Evolutionary conservation across 92 coral and sea anemone genomes (phyloP).

Genomic region (Pocillopora grandis): DNA sequence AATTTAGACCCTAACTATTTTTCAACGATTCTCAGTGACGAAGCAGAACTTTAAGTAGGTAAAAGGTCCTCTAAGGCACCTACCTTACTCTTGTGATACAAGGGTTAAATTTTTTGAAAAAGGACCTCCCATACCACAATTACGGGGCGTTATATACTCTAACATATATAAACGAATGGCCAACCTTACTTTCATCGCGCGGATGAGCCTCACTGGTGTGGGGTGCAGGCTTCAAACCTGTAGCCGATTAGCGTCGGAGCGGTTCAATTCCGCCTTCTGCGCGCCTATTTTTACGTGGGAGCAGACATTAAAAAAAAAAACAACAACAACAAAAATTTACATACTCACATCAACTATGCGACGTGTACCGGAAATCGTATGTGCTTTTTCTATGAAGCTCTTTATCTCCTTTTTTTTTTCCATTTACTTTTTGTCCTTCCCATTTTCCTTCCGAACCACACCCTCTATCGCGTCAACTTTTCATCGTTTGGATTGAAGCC

Average conservation of each 20-base stretch:
- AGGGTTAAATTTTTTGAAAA: neutral
- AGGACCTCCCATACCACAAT: neutral
- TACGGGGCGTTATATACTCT: neutral
- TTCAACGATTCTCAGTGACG: neutral
- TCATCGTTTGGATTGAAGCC: too few relatives aligned
- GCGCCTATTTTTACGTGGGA: constrained; percentile 38
- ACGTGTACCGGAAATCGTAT: too few relatives aligned
- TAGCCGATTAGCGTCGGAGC: constrained; percentile 99
- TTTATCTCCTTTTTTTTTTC: too few relatives aligned
- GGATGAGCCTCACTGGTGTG: constrained; percentile 99
- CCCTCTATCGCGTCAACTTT: too few relatives aligned
- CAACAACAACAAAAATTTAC: too few relatives aligned
- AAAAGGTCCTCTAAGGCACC: neutral
- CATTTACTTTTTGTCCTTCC: too few relatives aligned
- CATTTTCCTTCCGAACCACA: too few relatives aligned
- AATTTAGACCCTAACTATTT: neutral
- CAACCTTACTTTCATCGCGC: neutral
- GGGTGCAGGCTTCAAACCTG: constrained; percentile 99
- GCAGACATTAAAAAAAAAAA: too few relatives aligned
- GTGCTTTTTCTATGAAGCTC: too few relatives aligned
- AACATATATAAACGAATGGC: neutral
- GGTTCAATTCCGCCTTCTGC: constrained; percentile 99
- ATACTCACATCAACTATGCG: too few relatives aligned
- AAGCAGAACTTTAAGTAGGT: too few relatives aligned
- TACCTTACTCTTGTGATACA: neutral